These are phyloP conservation scores for Corythucha ciliata DNA, from an alignment of 2,888 invertebrate genomes.

Conservation along the genomic window DNA sequence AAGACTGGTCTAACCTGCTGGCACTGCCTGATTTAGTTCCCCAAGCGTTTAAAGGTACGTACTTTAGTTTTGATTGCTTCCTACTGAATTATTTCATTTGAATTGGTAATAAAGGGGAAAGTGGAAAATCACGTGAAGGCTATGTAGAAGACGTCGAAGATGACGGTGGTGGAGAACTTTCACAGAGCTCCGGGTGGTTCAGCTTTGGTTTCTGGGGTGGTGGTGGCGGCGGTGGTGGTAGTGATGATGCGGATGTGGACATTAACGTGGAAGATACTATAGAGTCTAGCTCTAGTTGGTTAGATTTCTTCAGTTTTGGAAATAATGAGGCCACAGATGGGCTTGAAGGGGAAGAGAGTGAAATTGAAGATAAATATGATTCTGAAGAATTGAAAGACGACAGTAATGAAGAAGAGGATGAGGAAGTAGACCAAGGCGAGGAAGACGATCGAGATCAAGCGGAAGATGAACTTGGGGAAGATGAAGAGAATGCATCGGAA, in stretches of 20 bases:
- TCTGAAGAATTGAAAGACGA: slow-evolving; percentile 17
- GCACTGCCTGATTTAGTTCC: slow-evolving; percentile 18
- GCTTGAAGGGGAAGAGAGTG: not conserved
- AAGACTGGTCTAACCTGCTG: slow-evolving; percentile 50
- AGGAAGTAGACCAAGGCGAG: slow-evolving; percentile 40
- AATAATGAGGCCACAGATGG: not conserved
- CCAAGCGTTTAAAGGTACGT: slow-evolving; percentile 15
- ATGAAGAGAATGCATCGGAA: slow-evolving; percentile 36
- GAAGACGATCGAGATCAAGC: slow-evolving; percentile 37
- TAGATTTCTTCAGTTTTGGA: not conserved
- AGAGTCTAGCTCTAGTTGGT: slow-evolving; percentile 4
- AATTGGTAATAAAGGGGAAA: slow-evolving; percentile 21
- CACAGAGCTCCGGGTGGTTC: slow-evolving; percentile 15
- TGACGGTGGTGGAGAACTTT: slow-evolving; percentile 24
- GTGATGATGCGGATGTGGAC: slow-evolving; percentile 43
- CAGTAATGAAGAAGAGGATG: slow-evolving; percentile 36
- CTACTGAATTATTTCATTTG: not conserved
- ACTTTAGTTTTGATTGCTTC: slow-evolving; percentile 7
- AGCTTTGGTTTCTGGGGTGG: slow-evolving; percentile 22
- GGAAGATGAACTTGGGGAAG: slow-evolving; percentile 37
- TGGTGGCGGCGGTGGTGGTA: slow-evolving; percentile 34
- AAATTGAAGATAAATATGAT: not conserved
- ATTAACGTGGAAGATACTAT: slow-evolving; percentile 29
- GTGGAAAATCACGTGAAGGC: slow-evolving; percentile 26
- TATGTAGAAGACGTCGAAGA: slow-evolving; percentile 34